Evolutionary conservation across 2,888 invertebrate genomes (phyloP).

Genomic region (Acanthosepion pharaonis): DNA sequence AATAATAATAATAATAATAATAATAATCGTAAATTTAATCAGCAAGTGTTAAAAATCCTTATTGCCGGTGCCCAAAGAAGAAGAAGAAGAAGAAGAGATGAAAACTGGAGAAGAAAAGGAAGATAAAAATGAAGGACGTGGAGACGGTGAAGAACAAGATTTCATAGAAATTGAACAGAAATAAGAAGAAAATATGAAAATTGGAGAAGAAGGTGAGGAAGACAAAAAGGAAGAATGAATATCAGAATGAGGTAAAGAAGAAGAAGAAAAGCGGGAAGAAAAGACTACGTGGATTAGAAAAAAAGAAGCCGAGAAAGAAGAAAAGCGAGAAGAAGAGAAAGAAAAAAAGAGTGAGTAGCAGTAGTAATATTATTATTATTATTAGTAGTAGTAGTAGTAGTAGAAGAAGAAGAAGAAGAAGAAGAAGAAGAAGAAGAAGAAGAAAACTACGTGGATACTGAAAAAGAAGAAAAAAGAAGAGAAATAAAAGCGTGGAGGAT

Average conservation of each 20-base stretch:
- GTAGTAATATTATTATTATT: no score
- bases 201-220: background rate
- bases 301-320: background rate
- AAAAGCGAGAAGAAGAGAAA: background rate
- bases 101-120: no score
- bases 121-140: no score
- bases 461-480: background rate
- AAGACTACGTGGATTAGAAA: background rate
- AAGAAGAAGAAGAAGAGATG: no score
- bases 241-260: background rate
- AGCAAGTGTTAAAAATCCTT: no score
- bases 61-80: no score
- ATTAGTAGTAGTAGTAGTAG: no score
- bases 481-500: background rate
- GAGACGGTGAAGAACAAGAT: no score
- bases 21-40: background rate
- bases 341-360: background rate
- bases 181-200: no score
- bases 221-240: background rate
- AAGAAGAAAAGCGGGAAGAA: background rate
- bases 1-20: conserved; percentile 33
- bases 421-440: background rate
- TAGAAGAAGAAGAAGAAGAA: background rate
- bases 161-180: no score
- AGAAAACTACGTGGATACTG: background rate